Evolutionary conservation across 2,113 vertebrate genomes (phyloP).

Genomic region (Larimichthys polyactis): DNA sequence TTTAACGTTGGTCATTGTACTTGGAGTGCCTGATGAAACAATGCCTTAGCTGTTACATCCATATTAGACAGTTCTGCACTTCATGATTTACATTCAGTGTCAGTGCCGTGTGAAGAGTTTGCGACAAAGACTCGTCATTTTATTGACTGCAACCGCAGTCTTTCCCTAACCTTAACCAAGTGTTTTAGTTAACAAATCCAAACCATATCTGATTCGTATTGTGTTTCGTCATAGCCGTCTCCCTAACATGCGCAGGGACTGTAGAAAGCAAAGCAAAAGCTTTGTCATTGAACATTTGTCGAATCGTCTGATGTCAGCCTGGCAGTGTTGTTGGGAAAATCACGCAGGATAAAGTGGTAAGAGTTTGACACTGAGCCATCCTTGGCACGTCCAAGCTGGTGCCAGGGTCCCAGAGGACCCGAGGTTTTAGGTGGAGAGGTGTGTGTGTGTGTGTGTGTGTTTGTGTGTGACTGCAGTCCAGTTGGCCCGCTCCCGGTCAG

Average conservation of each 20-base stretch:
- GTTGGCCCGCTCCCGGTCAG: slow-evolving; percentile 52
- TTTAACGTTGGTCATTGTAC: too few species aligned
- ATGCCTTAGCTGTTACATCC: too few species aligned
- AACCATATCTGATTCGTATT: neutral
- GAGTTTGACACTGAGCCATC: slow-evolving; percentile 36
- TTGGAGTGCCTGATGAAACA: too few species aligned
- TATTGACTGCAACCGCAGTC: neutral
- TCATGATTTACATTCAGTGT: too few species aligned
- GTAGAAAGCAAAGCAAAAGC: neutral
- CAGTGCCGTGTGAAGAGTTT: neutral
- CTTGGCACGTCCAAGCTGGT: slow-evolving; percentile 19
- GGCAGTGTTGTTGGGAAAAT: neutral
- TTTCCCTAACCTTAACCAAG: neutral
- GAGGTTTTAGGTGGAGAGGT: slow-evolving; percentile 1
- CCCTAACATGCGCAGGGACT: neutral
- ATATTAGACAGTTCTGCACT: too few species aligned
- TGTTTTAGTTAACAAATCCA: neutral
- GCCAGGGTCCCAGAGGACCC: slow-evolving; percentile 26
- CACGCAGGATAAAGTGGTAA: neutral
- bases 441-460: slow-evolving; percentile 38
- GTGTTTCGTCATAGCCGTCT: neutral
- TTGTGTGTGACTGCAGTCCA: slow-evolving; percentile 37
- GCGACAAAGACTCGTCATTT: too few species aligned
- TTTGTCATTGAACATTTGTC: neutral
- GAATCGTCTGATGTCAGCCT: neutral